These are phyloP conservation scores for Enteromius paludinosus DNA, from an alignment of 2,797 vertebrate species.

Conservation along the genomic window DNA sequence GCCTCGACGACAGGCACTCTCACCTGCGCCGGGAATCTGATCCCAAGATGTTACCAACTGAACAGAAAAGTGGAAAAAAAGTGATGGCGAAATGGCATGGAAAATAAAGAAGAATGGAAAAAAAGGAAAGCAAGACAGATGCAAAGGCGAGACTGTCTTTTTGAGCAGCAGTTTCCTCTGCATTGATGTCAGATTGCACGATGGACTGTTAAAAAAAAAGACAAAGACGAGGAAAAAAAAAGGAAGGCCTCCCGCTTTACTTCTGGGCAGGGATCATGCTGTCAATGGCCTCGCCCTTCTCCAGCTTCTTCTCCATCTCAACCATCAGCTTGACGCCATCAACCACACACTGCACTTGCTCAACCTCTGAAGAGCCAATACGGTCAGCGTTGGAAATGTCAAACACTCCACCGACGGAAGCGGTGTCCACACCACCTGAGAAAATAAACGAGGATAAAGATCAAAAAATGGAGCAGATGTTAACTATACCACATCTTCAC, in stretches of 20 bases:
- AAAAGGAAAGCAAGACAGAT: conserved; percentile 62
- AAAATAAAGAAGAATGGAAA: conserved; percentile 54
- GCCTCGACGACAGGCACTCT: conserved; percentile 66
- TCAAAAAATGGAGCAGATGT: neutral
- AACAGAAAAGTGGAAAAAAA: conserved; percentile 60
- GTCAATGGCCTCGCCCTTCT: conserved; percentile 82
- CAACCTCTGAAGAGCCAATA: conserved; percentile 85
- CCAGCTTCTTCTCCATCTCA: conserved; percentile 90
- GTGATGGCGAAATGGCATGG: conserved; percentile 24
- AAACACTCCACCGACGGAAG: conserved; percentile 82
- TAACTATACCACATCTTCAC: neutral
- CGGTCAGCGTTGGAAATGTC: conserved; percentile 89
- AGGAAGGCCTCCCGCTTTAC: conserved; percentile 64
- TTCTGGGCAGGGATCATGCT: conserved; percentile 82
- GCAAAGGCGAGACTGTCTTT: conserved; percentile 78
- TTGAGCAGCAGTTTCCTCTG: conserved; percentile 69
- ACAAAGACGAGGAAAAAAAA: conserved; percentile 21
- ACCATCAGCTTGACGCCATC: conserved; percentile 89
- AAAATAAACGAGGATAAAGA: neutral
- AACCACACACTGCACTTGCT: conserved; percentile 88
- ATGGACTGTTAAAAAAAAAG: conserved; percentile 68
- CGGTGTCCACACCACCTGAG: conserved; percentile 86
- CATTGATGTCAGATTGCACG: conserved; percentile 63
- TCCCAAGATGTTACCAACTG: conserved; percentile 80
- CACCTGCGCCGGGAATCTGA: conserved; percentile 71